Evolutionary conservation across 2,797 vertebrate species (phyloP), one percentile per base, ranked within the genome.

Genomic region (Scarus forsteni): DNA sequence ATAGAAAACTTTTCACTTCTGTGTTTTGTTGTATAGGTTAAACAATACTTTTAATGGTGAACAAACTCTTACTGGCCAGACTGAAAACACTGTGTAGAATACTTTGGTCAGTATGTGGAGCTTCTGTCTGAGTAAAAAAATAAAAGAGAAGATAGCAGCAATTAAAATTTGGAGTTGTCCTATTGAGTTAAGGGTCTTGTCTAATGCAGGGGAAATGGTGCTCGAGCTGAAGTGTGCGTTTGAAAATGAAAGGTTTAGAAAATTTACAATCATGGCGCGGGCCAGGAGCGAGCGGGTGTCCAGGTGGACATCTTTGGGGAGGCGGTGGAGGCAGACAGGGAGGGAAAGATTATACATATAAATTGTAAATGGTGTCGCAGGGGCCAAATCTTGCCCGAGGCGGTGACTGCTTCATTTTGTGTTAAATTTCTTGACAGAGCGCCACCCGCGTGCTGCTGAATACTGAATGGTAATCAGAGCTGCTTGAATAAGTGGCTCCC

Each of bases 401-500:
- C 95, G 80, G 93, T 92, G 92, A 94, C 94, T 90, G 94, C 94
- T 95, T 93, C 92, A 94, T 94, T 95, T 95, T 95, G 92, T 90
- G 94, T 94, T 93, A 93, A 93, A 94, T 95, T 94, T 94, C 92
- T 94, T 94, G 92, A 95, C 92, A 93, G 95, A 95, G 95, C 95
- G 94, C 94, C 85, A 92, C 92, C 87, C 89, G 87, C 95, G 96
- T 98, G 97, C 94, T 94, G 92, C 92, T 96, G 96, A 98, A 98
- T 97, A 96, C 95, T 93, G 95, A 96, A 96, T 94, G 90, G 95
- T 95, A 95, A 98, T 98, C 96, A 96, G 93, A 92, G 89, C 93
- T 91, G 92, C 86, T 90, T 92, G 94, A 95, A 95, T 95, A 95
- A 95, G 91, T 90, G 93, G 90, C 89, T 84, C 85, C 87, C 74